Conservation (phyloP, 1,140 invertebrate species). For the Daktulosphaira vitifoliae region DNA sequence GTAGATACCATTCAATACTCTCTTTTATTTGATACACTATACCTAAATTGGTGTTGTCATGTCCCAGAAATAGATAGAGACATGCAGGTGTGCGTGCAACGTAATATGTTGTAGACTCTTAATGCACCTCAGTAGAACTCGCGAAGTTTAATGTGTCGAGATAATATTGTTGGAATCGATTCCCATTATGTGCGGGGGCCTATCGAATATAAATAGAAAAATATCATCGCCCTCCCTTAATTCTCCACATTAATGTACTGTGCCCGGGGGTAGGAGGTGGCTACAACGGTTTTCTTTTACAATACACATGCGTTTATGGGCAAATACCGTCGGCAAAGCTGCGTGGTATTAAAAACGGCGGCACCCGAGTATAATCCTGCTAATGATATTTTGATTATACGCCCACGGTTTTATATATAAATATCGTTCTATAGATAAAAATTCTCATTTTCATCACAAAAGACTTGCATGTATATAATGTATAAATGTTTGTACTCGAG, state of each 20-base stretch:
- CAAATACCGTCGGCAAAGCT: not conserved
- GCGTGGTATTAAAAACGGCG: conserved; percentile 20
- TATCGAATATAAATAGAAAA: not conserved
- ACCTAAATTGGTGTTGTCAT: too few relatives aligned
- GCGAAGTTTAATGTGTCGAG: conserved; percentile 4
- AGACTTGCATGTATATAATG: not conserved
- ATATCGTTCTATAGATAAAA: not conserved
- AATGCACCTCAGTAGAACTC: too few relatives aligned
- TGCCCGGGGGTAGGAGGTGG: too few relatives aligned
- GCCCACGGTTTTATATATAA: conserved; percentile 1
- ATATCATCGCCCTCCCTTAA: not conserved
- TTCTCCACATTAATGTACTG: not conserved
- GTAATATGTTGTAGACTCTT: too few relatives aligned
- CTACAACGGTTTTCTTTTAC: not conserved
- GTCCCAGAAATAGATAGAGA: too few relatives aligned
- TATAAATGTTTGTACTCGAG: not conserved
- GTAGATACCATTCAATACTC: too few relatives aligned
- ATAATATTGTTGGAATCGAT: conserved; percentile 26
- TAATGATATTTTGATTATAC: conserved; percentile 30
- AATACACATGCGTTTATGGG: not conserved
- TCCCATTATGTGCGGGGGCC: not conserved
- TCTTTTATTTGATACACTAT: too few relatives aligned
- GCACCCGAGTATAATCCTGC: conserved; percentile 1
- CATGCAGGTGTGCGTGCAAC: too few relatives aligned
- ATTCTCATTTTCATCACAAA: conserved; percentile 17